Evolutionary conservation across 2,113 vertebrate species (phyloP), one percentile per base, ranked within the genome.

Genomic region (Athene noctua): DNA sequence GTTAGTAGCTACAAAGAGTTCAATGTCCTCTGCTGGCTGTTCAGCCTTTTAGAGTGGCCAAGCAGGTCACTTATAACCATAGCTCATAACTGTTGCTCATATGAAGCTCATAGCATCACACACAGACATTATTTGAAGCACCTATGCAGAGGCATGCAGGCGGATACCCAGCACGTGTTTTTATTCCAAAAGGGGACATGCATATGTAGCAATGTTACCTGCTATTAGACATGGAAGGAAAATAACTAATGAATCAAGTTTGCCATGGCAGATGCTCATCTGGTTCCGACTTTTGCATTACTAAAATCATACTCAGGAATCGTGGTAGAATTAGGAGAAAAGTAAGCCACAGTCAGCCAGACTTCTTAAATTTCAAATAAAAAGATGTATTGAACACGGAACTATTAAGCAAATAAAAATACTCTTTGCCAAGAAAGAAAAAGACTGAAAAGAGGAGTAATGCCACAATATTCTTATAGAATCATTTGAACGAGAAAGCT

Each of bases 401-500:
- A 92, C 36, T 11, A 36, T 23, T 27, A 49, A 59, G 86, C 52
- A 73, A 68, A 52, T 40, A 78, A 93, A 93, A 87, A 86, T 30
- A 68, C 4, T 82, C 68, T 93, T 94, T 73, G 30, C 26, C 86
- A 52, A 80, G 51, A 75, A 81, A 73, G 71, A 91, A 74, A 94
- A 81, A 22, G 63, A 66, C 20, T 75, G 34, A 21, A 40, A 85
- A 46, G 20, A 52, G 73, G 32, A 87, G n/a, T 47, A 92, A 82
- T 86, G 38, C 74, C 65, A 77, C 36, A 71, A 86, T 72, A 90
- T 88, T 62, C 61, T 94, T 92, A 74, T n/a, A 52, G 67, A 92
- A 52, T 34, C 34, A 91, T 97, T 95, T 93, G 92, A 98, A 81
- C 30, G 88, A 59, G 87, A 96, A 96, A 92, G 72, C 96, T 98